These are phyloP conservation scores for Columbina picui DNA, from an alignment of 2,113 vertebrate genomes.

Conservation along the genomic window DNA sequence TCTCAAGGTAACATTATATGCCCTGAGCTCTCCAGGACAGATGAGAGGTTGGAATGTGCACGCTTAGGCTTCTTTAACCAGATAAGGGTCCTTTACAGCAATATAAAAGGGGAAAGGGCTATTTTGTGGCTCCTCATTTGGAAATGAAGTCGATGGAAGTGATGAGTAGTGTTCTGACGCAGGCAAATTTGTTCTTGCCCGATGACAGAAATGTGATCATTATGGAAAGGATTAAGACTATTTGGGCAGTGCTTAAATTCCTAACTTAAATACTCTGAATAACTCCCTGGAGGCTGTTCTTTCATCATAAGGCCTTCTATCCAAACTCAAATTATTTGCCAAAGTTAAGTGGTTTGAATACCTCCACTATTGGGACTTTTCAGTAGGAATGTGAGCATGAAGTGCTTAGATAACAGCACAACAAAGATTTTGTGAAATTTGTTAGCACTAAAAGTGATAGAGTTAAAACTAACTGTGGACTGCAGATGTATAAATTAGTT, in stretches of 20 bases:
- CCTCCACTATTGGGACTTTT: not conserved
- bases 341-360: not conserved
- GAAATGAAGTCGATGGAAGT: not conserved
- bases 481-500: not conserved
- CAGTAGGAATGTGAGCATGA: not conserved
- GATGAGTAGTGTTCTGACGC: not conserved
- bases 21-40: not conserved
- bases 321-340: not conserved
- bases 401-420: not conserved
- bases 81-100: not conserved
- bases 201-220: not conserved
- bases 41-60: not conserved
- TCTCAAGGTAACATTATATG: not conserved
- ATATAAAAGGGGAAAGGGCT: not conserved
- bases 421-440: not conserved
- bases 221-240: not conserved
- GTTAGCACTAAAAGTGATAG: not conserved
- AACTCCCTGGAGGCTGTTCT: not conserved
- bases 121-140: not conserved
- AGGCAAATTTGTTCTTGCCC: not conserved
- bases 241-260: not conserved
- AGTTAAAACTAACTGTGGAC: not conserved
- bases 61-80: not conserved
- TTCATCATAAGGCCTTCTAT: not conserved
- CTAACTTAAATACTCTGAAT: not conserved